Conservation (phyloP, 2,113 vertebrate genomes). For the Seriola dumerili region DNA sequence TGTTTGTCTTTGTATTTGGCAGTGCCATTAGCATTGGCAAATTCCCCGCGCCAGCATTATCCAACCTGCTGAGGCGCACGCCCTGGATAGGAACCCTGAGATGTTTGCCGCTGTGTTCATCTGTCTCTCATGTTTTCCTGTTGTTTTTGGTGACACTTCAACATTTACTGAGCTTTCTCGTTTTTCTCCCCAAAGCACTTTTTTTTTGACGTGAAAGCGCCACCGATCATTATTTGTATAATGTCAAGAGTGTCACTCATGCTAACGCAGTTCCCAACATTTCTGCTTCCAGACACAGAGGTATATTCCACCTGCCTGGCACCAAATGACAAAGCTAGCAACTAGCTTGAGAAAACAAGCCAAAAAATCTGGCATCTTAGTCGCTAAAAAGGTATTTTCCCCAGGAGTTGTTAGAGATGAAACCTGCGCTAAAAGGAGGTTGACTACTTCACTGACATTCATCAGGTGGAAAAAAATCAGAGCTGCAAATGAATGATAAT, state of each 20-base stretch:
- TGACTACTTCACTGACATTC: neutral
- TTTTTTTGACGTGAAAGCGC: neutral
- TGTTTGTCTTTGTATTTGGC: constrained; percentile 47
- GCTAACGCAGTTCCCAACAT: neutral
- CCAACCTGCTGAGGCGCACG: constrained; percentile 20
- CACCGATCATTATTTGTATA: neutral
- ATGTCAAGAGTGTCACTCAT: neutral
- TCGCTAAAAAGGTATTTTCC: no score
- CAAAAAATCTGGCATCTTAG: neutral
- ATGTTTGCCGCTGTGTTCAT: constrained; percentile 2
- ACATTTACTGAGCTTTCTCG: neutral
- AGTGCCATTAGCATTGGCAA: constrained; percentile 44
- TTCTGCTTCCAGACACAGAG: neutral
- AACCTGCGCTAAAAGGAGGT: neutral
- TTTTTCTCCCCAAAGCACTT: neutral
- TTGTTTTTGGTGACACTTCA: neutral
- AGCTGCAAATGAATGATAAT: no score
- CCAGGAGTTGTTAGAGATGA: no score
- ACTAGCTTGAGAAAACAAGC: neutral
- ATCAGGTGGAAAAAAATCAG: neutral
- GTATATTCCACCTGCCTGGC: neutral
- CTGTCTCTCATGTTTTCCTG: neutral
- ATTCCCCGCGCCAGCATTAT: constrained; percentile 54
- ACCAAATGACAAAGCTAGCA: neutral
- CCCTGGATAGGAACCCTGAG: constrained; percentile 18